phyloP scores from a whole-genome alignment of 2,113 vertebrate genomes.

The Chunga burmeisteri region DNA sequence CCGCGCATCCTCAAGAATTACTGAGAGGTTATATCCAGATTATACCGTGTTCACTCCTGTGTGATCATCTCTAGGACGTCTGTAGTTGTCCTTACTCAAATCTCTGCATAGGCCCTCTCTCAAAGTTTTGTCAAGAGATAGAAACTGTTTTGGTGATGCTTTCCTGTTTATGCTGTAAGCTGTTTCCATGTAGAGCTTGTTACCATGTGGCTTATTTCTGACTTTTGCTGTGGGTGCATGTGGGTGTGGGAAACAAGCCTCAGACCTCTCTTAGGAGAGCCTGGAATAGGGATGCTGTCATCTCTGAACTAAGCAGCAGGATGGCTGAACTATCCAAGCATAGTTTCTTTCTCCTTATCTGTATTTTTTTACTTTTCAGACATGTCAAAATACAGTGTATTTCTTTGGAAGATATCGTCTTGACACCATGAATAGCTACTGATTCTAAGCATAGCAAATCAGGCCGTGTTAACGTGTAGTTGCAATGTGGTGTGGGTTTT shows the following conservation, averaged over 20 bases:
- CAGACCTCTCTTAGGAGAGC: neutral
- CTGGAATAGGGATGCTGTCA: neutral
- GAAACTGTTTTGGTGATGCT: neutral
- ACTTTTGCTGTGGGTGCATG: neutral
- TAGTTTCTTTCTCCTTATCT: neutral
- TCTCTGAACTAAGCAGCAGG: neutral
- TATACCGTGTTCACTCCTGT: fast-evolving
- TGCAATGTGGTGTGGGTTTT: fast-evolving
- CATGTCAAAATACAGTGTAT: neutral
- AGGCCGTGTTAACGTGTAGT: fast-evolving
- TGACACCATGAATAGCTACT: neutral
- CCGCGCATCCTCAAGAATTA: fast-evolving
- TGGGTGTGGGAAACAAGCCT: neutral
- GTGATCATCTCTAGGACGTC: neutral
- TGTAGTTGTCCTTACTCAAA: neutral
- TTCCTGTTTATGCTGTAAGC: neutral
- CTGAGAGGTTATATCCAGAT: neutral
- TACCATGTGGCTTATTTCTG: neutral
- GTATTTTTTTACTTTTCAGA: neutral
- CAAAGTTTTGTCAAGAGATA: neutral
- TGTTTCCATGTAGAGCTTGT: neutral
- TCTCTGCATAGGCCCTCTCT: neutral
- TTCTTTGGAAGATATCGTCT: neutral
- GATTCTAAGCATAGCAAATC: neutral
- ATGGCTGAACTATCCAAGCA: neutral